Evolutionary conservation across 1,140 invertebrate species (phyloP), one percentile per base, ranked within the genome.

Genomic region (Aphidius ervi): DNA sequence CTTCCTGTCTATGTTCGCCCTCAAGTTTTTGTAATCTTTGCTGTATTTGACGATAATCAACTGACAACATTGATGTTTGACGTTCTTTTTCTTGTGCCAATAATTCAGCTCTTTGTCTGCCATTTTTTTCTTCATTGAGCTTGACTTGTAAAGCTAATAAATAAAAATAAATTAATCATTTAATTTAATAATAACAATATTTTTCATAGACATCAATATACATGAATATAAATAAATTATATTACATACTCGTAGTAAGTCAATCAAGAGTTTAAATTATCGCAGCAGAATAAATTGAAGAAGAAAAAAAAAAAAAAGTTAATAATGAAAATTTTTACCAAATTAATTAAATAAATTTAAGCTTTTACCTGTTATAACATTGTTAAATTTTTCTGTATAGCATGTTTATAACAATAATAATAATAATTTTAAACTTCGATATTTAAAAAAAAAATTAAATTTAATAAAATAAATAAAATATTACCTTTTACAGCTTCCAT

Each of bases 31-130:
- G 90, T 20, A 97, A 75, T 57, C 92, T 85, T 69, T 95, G 89
- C 70, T 95, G 91, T 64, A 96, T 90, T 78, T 97, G 94, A 7
- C 92, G 82, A 72, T 95, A 93, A 76, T 98, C 95, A 5, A 98
- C 92, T 16, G 89, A 91, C 1, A 98, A 78, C 89, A 97, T 96
- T 6, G 91, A 96, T 70, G 95, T 91, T 74, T 96, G 92, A 7
- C 95, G 83, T 74, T 98, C 95, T 68, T 93, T 93, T 71, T 97
- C 94, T 74, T 98, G 92, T 7, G 87, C 88, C 31, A 86, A 84
- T 46, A 89, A 83, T 71, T 97, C 94, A 0, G 91, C 87, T 62
- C 90, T 88, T 71, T 94, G 91, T 55, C 93, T 82, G 0, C 87
- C 85, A 50, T 82, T 85, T 73, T 94, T 94, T 73, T 97, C 94